phyloP scores from a whole-genome alignment of 2,113 vertebrate genomes.

The Scopus umbretta region DNA sequence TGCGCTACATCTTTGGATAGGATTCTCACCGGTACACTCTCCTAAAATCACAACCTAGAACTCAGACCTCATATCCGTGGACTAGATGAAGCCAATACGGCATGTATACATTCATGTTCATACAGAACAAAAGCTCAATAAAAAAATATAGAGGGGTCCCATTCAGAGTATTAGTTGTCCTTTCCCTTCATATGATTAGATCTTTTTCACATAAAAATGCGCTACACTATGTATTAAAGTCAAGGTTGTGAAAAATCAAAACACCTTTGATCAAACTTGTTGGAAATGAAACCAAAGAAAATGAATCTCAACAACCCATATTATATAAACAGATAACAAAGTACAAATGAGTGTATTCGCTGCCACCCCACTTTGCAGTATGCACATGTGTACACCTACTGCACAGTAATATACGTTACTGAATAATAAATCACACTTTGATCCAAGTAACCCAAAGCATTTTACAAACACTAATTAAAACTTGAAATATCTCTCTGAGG shows the following conservation, averaged over 20 bases:
- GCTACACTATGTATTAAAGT: neutral
- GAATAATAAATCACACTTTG: slow-evolving; percentile 47
- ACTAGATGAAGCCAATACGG: too few species aligned
- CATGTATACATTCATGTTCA: neutral
- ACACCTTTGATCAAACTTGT: neutral
- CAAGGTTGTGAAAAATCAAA: neutral
- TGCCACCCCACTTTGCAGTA: neutral
- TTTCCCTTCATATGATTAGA: neutral
- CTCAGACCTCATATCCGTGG: neutral
- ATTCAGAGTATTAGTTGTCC: neutral
- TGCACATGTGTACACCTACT: neutral
- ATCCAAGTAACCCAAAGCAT: slow-evolving; percentile 49
- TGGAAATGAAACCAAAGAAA: neutral
- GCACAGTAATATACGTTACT: neutral
- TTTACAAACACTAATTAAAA: slow-evolving; percentile 55
- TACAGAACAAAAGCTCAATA: neutral
- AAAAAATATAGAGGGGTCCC: neutral
- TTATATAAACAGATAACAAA: neutral
- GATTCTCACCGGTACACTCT: neutral
- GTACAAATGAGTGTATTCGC: neutral
- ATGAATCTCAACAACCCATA: neutral
- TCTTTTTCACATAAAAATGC: neutral
- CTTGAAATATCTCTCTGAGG: slow-evolving; percentile 34
- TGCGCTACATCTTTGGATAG: neutral
- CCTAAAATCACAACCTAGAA: neutral